These are phyloP conservation scores for Lordiphosa collinella DNA, from an alignment of 1,140 invertebrate species.

Conservation along the genomic window DNA sequence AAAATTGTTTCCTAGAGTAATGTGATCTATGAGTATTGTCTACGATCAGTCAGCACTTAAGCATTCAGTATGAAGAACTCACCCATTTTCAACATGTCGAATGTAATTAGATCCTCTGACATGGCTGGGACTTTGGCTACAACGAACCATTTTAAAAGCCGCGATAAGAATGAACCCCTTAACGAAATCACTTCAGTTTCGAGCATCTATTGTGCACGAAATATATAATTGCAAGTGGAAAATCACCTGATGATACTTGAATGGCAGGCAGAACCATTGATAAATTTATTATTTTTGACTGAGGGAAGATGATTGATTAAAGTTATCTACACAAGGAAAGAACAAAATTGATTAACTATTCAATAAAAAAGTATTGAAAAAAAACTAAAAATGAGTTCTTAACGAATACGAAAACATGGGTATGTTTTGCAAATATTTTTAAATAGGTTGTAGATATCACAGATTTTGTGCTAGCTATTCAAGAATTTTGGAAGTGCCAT, in stretches of 20 bases:
- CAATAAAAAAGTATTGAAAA: too few relatives aligned
- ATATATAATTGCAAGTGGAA: conserved; percentile 10
- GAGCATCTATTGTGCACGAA: conserved; percentile 7
- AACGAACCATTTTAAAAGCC: conserved; percentile 1
- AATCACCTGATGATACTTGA: conserved; percentile 4
- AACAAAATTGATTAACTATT: too few relatives aligned
- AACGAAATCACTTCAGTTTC: conserved; percentile 12
- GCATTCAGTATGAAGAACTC: conserved; percentile 28
- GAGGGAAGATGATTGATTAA: background rate
- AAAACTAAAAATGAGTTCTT: too few relatives aligned
- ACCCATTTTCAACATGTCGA: conserved; percentile 1
- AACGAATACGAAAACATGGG: too few relatives aligned
- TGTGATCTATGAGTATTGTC: conserved; percentile 51
- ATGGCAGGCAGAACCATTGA: conserved; percentile 7
- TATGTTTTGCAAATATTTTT: too few relatives aligned
- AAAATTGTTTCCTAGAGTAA: conserved; percentile 45
- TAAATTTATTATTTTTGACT: conserved; percentile 36
- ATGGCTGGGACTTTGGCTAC: conserved; percentile 16
- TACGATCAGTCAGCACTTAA: conserved; percentile 45
- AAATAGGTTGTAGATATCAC: too few relatives aligned
- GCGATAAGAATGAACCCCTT: conserved; percentile 51
- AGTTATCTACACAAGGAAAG: too few relatives aligned
- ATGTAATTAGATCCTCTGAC: conserved; percentile 40
- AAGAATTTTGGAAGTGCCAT: too few relatives aligned
- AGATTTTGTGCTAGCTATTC: too few relatives aligned